phyloP scores from a whole-genome alignment of 2,797 vertebrate species.

The Epinephelus coioides region DNA sequence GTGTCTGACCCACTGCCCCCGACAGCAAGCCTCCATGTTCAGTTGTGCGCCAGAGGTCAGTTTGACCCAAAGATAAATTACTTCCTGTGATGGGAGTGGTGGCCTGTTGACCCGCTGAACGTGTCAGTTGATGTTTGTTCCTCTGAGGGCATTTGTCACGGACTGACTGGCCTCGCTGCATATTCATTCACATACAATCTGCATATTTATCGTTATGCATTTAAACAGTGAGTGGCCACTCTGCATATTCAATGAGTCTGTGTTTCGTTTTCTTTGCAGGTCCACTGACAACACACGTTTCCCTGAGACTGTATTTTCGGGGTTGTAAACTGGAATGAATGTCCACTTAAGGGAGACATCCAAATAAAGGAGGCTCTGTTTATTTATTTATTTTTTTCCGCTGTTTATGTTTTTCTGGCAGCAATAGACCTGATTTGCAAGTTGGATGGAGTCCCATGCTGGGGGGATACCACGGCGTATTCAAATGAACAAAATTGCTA shows the following conservation, averaged over 20 bases:
- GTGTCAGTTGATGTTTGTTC: conserved; percentile 39
- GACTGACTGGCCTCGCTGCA: conserved; percentile 11
- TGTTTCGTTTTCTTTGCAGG: neutral
- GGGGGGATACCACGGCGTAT: conserved; percentile 15
- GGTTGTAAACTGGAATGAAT: conserved; percentile 5
- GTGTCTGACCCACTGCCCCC: conserved; percentile 45
- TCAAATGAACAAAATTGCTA: conserved; percentile 51
- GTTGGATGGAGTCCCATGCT: conserved; percentile 17
- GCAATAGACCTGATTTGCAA: conserved; percentile 37
- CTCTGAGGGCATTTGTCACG: conserved; percentile 31
- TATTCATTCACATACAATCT: conserved; percentile 1
- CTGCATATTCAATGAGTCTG: conserved; percentile 5
- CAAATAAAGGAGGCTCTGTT: conserved; percentile 10
- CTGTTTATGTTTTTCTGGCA: conserved; percentile 13
- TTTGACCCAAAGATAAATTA: conserved; percentile 61
- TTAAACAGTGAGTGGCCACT: conserved; percentile 5
- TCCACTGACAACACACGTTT: neutral
- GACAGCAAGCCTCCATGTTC: conserved; percentile 30
- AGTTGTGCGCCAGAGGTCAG: conserved; percentile 47
- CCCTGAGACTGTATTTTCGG: neutral
- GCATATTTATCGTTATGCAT: conserved; percentile 8
- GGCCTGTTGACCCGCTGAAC: conserved; percentile 51
- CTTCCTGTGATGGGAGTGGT: conserved; percentile 64
- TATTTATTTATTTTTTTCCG: neutral
- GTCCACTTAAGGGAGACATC: conserved; percentile 4